phyloP scores from a whole-genome alignment of 2,113 vertebrate species.

The Athene cunicularia region DNA sequence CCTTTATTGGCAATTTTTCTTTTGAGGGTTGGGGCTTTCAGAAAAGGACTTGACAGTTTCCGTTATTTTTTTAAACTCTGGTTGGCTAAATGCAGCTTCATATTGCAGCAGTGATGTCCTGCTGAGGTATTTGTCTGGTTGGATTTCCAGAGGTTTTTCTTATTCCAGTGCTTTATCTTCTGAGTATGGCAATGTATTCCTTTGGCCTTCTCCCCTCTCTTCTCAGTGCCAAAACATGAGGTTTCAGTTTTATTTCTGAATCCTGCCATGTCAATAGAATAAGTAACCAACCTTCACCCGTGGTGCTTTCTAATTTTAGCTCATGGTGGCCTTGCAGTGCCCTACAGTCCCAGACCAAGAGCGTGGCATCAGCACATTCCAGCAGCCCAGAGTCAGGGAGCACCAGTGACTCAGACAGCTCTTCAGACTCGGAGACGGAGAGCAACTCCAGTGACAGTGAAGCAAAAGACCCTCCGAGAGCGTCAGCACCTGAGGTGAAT shows the following conservation, averaged over 20 bases:
- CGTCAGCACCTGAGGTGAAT: conserved; percentile 58
- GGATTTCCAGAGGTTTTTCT: background rate
- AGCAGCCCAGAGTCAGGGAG: conserved; percentile 82
- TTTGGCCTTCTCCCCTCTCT: background rate
- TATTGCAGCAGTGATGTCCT: background rate
- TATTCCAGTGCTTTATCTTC: background rate
- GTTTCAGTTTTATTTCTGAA: background rate
- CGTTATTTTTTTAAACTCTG: background rate
- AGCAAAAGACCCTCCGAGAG: conserved; percentile 37
- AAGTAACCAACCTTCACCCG: background rate
- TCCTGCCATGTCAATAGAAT: background rate
- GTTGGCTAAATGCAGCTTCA: background rate
- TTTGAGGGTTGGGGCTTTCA: background rate
- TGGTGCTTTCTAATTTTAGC: conserved; percentile 53
- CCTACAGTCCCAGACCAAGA: conserved; percentile 69
- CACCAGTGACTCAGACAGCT: conserved; percentile 90
- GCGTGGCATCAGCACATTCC: conserved; percentile 80
- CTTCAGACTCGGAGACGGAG: conserved; percentile 87
- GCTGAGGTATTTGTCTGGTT: background rate
- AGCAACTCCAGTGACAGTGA: conserved; percentile 83
- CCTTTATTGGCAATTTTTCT: background rate
- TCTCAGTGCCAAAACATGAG: background rate
- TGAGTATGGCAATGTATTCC: background rate
- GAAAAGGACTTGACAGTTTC: background rate
- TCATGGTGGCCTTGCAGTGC: conserved; percentile 67